Evolutionary conservation across 2,888 invertebrate species (phyloP).

Genomic region (Mesorhabditis belari): DNA sequence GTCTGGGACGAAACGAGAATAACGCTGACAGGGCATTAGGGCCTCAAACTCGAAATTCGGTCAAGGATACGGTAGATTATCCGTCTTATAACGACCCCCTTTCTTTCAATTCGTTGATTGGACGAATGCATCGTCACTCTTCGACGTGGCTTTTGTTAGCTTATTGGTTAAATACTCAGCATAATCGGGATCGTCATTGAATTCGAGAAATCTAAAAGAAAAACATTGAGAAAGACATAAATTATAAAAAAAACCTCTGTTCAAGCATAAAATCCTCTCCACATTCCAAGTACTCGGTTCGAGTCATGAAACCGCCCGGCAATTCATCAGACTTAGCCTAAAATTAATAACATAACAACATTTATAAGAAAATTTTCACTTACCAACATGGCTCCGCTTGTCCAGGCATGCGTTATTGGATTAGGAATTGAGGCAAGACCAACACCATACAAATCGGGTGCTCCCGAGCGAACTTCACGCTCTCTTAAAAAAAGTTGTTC

Average conservation of each 20-base stretch:
- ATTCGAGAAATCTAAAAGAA: not conserved
- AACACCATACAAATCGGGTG: not conserved
- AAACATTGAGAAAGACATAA: not conserved
- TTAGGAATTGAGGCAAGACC: not conserved
- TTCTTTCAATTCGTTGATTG: not conserved
- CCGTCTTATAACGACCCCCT: not conserved
- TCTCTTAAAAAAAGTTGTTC: not conserved
- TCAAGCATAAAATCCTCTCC: slow-evolving; percentile 15
- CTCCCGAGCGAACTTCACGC: not conserved
- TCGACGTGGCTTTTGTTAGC: not conserved
- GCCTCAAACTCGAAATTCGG: too few species aligned
- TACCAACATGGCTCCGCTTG: not conserved
- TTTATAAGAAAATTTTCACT: not conserved
- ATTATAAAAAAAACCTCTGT: too few species aligned
- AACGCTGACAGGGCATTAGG: not conserved
- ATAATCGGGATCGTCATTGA: not conserved
- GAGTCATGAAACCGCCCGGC: slow-evolving; percentile 17
- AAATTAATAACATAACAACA: not conserved
- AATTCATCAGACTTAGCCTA: not conserved
- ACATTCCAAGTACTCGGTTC: slow-evolving; percentile 34
- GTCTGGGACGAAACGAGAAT: not conserved
- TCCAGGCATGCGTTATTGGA: not conserved
- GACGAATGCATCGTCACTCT: not conserved
- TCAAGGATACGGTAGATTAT: not conserved
- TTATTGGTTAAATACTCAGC: not conserved